Conservation (phyloP, 1,140 invertebrate species). For the Leptonema lineaticorne region DNA sequence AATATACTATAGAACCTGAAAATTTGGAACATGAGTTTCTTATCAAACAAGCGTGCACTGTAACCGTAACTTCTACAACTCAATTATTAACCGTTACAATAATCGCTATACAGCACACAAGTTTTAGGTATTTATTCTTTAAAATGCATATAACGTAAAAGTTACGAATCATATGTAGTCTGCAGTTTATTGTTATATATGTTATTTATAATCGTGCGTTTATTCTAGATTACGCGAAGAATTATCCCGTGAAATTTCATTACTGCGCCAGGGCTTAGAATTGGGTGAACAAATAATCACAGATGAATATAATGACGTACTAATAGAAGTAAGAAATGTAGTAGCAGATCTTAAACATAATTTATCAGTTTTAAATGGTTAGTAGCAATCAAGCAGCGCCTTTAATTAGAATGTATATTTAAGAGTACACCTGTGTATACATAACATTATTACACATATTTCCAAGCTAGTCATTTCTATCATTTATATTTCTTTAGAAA, state of each 20-base stretch:
- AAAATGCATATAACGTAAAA: neutral
- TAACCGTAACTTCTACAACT: slow-evolving; percentile 54
- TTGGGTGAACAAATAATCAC: slow-evolving; percentile 52
- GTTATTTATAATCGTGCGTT: neutral
- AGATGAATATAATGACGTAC: slow-evolving; percentile 53
- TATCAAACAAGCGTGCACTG: slow-evolving; percentile 53
- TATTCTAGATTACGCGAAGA: slow-evolving; percentile 48
- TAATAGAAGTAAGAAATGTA: slow-evolving; percentile 49
- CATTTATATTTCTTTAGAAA: neutral
- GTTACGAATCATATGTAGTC: neutral
- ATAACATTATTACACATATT: neutral
- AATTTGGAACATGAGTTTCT: slow-evolving; percentile 50
- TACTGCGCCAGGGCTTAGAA: slow-evolving; percentile 51
- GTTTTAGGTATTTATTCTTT: slow-evolving; percentile 47
- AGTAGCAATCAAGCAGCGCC: too few relatives aligned
- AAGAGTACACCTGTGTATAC: neutral
- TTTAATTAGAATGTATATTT: too few relatives aligned
- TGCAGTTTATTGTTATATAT: neutral
- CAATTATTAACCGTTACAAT: slow-evolving; percentile 53
- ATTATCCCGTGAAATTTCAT: slow-evolving; percentile 50
- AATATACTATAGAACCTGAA: too few relatives aligned
- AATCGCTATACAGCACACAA: slow-evolving; percentile 55
- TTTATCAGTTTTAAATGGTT: slow-evolving; percentile 50
- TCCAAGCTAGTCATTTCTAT: neutral
- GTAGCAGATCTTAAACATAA: slow-evolving; percentile 52